Evolutionary conservation across 2,888 invertebrate genomes (phyloP).

Genomic region (Cybosia mesomella): DNA sequence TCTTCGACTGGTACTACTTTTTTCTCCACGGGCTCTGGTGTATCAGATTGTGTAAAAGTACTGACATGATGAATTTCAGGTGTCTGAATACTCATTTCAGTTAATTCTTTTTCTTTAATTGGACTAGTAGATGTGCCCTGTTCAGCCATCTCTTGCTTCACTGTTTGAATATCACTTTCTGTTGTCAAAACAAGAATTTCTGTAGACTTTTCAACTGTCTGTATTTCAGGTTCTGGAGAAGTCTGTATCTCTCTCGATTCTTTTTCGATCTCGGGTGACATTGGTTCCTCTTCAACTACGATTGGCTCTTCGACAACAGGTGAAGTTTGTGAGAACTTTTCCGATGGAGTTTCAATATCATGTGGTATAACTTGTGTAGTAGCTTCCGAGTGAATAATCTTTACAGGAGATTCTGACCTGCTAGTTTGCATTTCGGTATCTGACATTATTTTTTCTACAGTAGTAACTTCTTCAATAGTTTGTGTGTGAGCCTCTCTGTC

Average conservation of each 20-base stretch:
- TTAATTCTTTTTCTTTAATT: conserved; percentile 63
- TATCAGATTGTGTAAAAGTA: conserved; percentile 79
- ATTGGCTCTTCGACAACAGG: conserved; percentile 63
- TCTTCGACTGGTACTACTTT: conserved; percentile 33
- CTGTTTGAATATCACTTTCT: conserved; percentile 78
- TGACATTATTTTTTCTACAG: conserved; percentile 71
- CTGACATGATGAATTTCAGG: conserved; percentile 72
- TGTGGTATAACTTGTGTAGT: conserved; percentile 84
- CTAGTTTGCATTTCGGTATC: conserved; percentile 81
- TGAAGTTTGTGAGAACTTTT: conserved; percentile 84
- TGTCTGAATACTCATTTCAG: conserved; percentile 76
- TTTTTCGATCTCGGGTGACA: conserved; percentile 75
- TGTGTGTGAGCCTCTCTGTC: conserved; percentile 77
- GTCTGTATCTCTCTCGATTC: conserved; percentile 85
- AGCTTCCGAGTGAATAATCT: conserved; percentile 79
- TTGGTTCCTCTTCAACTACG: conserved; percentile 53
- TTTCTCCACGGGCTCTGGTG: conserved; percentile 44
- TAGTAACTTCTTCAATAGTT: conserved; percentile 69
- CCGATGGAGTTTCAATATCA: conserved; percentile 72
- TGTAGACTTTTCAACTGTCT: conserved; percentile 75
- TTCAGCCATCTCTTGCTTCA: conserved; percentile 66
- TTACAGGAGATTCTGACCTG: conserved; percentile 71
- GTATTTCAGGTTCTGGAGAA: conserved; percentile 75
- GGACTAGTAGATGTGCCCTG: conserved; percentile 79
- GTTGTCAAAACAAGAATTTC: conserved; percentile 73